These are phyloP conservation scores for Acrocephalus arundinaceus DNA, from an alignment of 2,113 vertebrate genomes.

Conservation along the genomic window DNA sequence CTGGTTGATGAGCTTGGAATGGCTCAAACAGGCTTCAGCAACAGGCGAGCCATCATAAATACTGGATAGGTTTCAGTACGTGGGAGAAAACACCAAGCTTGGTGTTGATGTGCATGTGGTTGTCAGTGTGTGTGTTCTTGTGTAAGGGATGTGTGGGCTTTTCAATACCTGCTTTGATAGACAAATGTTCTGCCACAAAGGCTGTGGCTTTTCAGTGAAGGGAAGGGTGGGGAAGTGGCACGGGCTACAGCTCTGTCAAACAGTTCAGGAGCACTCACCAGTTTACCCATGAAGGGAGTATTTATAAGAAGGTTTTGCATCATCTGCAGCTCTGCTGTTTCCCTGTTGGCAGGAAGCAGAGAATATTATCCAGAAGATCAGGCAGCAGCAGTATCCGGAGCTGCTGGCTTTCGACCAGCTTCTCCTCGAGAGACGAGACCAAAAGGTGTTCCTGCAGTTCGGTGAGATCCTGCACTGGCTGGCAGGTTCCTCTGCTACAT, in stretches of 20 bases:
- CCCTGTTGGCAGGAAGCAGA: conserved; percentile 89
- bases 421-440: conserved; percentile 81
- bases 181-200: neutral
- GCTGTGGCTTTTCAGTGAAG: neutral
- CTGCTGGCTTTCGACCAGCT: conserved; percentile 91
- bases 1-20: neutral
- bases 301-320: conserved; percentile 31
- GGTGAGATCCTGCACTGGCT: conserved; percentile 72
- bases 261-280: neutral
- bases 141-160: neutral
- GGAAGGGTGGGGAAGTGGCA: neutral
- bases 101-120: neutral
- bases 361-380: conserved; percentile 91
- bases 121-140: neutral
- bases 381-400: conserved; percentile 91
- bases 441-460: conserved; percentile 90
- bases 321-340: conserved; percentile 45
- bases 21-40: neutral
- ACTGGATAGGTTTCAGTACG: neutral
- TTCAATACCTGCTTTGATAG: neutral
- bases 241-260: neutral
- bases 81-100: neutral
- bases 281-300: neutral
- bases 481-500: neutral
- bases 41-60: neutral